Conservation (phyloP, 2,888 invertebrate species). For the Leucozona laternaria region DNA sequence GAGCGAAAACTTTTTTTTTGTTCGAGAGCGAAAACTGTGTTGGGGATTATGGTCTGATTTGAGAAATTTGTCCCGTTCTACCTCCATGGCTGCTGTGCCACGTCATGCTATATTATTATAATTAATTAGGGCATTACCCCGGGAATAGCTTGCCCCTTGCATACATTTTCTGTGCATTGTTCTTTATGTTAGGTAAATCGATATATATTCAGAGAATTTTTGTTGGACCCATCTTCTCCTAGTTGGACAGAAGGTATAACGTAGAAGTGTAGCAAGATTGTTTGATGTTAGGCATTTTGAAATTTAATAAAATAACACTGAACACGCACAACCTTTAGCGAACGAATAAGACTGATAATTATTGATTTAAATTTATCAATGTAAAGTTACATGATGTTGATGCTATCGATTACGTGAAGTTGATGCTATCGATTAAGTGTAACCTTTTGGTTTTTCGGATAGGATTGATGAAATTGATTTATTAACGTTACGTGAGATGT, state of each 20-base stretch:
- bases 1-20: conserved; percentile 42
- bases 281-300: conserved; percentile 33
- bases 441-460: neutral
- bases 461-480: neutral
- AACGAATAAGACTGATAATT: neutral
- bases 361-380: conserved; percentile 1
- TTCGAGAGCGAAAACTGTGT: conserved; percentile 43
- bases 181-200: conserved; percentile 20
- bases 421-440: neutral
- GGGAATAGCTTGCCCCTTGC: conserved; percentile 23
- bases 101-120: conserved; percentile 71
- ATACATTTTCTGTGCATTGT: neutral
- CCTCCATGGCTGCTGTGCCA: conserved; percentile 34
- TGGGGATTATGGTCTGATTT: conserved; percentile 54
- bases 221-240: conserved; percentile 11
- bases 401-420: neutral
- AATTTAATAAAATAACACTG: conserved; percentile 44
- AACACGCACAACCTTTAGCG: neutral
- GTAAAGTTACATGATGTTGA: neutral
- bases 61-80: conserved; percentile 53
- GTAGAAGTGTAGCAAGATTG: neutral
- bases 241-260: neutral
- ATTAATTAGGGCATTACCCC: conserved; percentile 72
- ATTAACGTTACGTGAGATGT: neutral
- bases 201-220: conserved; percentile 40